Base-by-base conservation (phyloP, 37 sponge, comb jelly and placozoan species). In the Petrosia ficiformis region DNA sequence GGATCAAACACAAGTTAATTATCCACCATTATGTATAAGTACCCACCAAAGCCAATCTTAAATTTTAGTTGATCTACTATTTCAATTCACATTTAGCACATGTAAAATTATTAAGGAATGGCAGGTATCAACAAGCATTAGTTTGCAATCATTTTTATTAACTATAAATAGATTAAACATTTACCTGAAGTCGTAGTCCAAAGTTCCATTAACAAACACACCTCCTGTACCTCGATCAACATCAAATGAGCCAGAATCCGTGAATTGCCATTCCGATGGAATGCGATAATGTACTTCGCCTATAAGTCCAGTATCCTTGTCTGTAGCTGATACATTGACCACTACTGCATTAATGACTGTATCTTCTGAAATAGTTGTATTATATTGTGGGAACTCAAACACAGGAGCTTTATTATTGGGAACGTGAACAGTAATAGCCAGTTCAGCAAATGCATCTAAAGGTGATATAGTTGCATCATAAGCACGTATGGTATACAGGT, bases 131-230 rank as follows among this genome's bases (percentile, higher is more conserved):
- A n/a, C n/a, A n/a, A n/a, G n/a, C n/a, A n/a, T n/a, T n/a, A n/a
- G n/a, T n/a, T n/a, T n/a, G n/a, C n/a, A n/a, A n/a, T n/a, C n/a
- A n/a, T n/a, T n/a, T n/a, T n/a, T n/a, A n/a, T n/a, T n/a, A n/a
- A n/a, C n/a, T 48, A 48, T 19, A 19, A 48, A 48, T 8, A 48
- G 54, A 8, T 14, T 48, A 8, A 48, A 19, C 31, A 74, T 81
- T 30, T 48, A 85, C 86, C 70, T 59, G 21, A 76, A 63, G 33
- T 85, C 90, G 76, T 79, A 90, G 69, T 90, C 82, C 63, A 90
- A 70, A 14, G 32, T 56, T 40, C 78, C 48, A 33, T 28, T 38
- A 36, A 81, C 74, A 31, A 4, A 72, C 2, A 90, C 61, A 31
- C 57, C 54, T 31, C 90, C 90, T 22, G 78, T 75, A 25, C 29